Evolutionary conservation across 30 jellyfish, hydroid and myxozoan genomes (phyloP).

Genomic region (Turritopsis dohrnii): DNA sequence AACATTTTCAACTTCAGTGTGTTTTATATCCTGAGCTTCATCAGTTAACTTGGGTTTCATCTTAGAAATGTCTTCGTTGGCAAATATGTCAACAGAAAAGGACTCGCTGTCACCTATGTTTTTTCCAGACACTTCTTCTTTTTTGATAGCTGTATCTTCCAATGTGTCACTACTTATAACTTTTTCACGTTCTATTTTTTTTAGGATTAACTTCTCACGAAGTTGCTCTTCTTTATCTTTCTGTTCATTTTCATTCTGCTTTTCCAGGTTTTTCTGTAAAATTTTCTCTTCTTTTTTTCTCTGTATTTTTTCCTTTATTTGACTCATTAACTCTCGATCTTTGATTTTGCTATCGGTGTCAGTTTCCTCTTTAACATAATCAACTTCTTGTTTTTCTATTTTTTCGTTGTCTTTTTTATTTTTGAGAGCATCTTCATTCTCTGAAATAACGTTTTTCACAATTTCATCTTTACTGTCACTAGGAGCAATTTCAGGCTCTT

Average conservation of each 20-base stretch:
- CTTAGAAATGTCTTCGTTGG: constrained; percentile 13
- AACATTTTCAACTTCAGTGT: neutral
- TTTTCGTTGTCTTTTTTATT: neutral
- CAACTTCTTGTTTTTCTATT: constrained; percentile 9
- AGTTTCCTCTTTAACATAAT: neutral
- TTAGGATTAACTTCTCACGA: constrained; percentile 31
- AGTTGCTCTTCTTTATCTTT: constrained; percentile 42
- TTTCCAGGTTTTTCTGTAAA: constrained; percentile 35
- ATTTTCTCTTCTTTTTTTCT: constrained; percentile 47
- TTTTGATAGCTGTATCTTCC: neutral
- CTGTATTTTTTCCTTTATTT: constrained; percentile 39
- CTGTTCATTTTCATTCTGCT: constrained; percentile 33
- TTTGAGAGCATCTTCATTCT: neutral
- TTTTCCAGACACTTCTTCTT: neutral
- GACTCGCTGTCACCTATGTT: neutral
- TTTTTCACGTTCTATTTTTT: constrained; percentile 37
- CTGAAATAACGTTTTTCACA: constrained; percentile 12
- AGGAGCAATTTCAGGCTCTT: constrained; percentile 27
- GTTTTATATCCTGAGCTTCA: neutral
- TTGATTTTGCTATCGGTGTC: constrained; percentile 2
- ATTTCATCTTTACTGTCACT: constrained; percentile 35
- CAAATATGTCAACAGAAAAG: constrained; percentile 36
- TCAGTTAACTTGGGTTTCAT: neutral
- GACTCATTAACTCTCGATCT: constrained; percentile 27
- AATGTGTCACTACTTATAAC: neutral